Evolutionary conservation across 2,888 invertebrate species (phyloP).

Genomic region (Morpho achilles): DNA sequence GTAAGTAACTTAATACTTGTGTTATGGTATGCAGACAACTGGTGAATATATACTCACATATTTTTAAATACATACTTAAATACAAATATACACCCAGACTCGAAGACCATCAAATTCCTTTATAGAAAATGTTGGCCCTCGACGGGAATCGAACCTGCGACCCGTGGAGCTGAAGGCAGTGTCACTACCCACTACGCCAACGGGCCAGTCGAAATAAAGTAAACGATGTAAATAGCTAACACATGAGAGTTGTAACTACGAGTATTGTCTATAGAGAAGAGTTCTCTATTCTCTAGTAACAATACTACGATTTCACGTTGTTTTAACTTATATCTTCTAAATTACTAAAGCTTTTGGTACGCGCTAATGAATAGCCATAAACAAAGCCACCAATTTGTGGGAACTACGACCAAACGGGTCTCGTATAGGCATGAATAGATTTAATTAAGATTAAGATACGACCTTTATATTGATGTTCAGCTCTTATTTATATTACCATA

Average conservation of each 20-base stretch:
- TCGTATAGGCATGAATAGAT: slow-evolving; percentile 25
- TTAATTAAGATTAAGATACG: slow-evolving; percentile 28
- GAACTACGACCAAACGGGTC: slow-evolving; percentile 16
- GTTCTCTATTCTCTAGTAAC: not conserved
- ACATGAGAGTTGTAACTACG: not conserved
- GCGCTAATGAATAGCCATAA: slow-evolving; percentile 20
- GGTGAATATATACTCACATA: too few species aligned
- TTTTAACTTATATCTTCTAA: slow-evolving; percentile 7
- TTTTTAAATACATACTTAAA: too few species aligned
- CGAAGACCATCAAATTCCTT: too few species aligned
- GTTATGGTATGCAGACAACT: too few species aligned
- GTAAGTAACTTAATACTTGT: too few species aligned
- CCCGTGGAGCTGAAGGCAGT: too few species aligned
- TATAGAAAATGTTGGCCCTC: too few species aligned
- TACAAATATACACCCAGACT: too few species aligned
- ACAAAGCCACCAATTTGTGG: slow-evolving; percentile 25
- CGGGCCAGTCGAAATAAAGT: too few species aligned
- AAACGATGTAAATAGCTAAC: not conserved
- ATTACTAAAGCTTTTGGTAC: slow-evolving; percentile 8
- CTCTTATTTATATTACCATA: not conserved
- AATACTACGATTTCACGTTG: slow-evolving; percentile 2
- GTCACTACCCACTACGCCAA: too few species aligned
- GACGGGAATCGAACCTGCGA: too few species aligned
- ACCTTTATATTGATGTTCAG: not conserved
- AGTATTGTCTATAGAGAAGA: not conserved